These are phyloP conservation scores for Falco columbarius DNA, from an alignment of 2,797 vertebrate genomes.

Conservation along the genomic window DNA sequence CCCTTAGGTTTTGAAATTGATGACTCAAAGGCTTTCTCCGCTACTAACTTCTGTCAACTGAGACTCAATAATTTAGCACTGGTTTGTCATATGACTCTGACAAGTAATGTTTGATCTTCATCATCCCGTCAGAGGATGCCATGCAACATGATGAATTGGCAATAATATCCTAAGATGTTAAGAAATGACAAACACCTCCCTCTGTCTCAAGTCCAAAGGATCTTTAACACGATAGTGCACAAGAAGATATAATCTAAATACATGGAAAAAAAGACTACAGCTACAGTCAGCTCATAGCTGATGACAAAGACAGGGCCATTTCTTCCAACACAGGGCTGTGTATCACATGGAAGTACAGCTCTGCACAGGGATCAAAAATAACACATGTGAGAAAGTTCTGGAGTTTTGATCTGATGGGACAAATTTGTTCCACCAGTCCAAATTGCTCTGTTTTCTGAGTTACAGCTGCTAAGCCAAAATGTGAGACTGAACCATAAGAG, in stretches of 20 bases:
- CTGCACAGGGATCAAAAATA: not conserved
- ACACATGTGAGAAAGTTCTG: not conserved
- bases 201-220: not conserved
- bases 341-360: not conserved
- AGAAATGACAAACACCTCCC: not conserved
- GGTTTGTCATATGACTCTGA: not conserved
- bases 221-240: not conserved
- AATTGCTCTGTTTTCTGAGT: not conserved
- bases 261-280: not conserved
- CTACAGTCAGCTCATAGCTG: not conserved
- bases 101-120: not conserved
- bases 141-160: not conserved
- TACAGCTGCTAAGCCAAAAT: not conserved
- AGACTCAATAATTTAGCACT: not conserved
- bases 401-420: not conserved
- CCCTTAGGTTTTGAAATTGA: not conserved
- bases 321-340: not conserved
- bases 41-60: not conserved
- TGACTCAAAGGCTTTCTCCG: not conserved
- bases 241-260: not conserved
- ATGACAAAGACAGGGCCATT: not conserved
- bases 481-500: not conserved
- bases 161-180: not conserved
- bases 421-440: not conserved
- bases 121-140: not conserved